Evolutionary conservation across 2,888 invertebrate genomes (phyloP), one percentile per base, ranked within the genome.

Genomic region (Gisinianus flammeolus): DNA sequence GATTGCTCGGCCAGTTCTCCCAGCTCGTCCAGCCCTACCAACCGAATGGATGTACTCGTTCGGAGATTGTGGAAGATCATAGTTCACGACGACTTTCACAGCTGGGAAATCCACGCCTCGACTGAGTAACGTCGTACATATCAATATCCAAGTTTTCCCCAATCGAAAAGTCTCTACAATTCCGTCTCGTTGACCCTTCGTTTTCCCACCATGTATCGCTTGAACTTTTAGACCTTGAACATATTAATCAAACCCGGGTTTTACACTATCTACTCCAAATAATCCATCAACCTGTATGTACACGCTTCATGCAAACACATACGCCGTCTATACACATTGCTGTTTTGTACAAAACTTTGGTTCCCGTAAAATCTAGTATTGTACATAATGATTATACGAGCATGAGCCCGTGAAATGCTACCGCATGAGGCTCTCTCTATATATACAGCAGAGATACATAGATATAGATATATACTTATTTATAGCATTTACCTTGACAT

Each of bases 51-150:
- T 93, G 85, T 97, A 97, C 0, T 95, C 92, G 85, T 96, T 94
- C 78, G 93, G 92, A 0, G 93, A 92, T 0, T 93, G 92, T 24
- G 98, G 98, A 87, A 98, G 96, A 89, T 99, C 98, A 87, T 97
- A 99, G 89, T 99, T 99, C 82, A 99, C 90, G 35, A 99, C 97
- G 33, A 98, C 89, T 89, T 96, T 97, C 68, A 99, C 96, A 0
- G 96, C 96, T 85, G 95, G 95, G 87, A 98, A 97, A 89, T 98
- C 98, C 81, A 98, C 94, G 82, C 98, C 98, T 83, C 98, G 91
- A 0, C 96, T 94, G 94, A 98, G 93, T 82, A 99, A 89, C 88
- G 98, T 98, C 0, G 98, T 98, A 88, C 97, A 98, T 84, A 99
- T 94, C 76, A 99, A 89, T 75, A 98, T 93, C 97, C 97, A 98